A percentile compares a stretch with the other conserved stretches of the same genome.
Conservation (phyloP, 1,140 invertebrate species). For the Brachionus paranguensis region DNA sequence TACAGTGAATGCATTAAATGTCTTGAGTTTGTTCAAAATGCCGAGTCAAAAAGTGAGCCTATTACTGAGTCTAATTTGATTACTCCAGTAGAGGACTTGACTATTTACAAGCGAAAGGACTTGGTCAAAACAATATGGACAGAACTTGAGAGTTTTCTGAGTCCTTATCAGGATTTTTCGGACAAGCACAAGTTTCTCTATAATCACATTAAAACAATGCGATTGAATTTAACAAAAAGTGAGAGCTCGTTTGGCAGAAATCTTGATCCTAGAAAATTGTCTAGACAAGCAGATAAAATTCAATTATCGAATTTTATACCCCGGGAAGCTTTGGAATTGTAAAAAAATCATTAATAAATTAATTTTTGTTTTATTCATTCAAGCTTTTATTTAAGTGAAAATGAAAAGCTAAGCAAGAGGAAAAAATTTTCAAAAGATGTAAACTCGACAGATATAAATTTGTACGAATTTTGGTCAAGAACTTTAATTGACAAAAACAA, state of each 20-base stretch:
- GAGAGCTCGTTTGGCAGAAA: neutral
- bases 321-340: conserved; percentile 10
- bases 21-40: conserved; percentile 20
- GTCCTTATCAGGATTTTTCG: conserved; percentile 21
- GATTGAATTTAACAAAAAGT: neutral
- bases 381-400: conserved; percentile 2
- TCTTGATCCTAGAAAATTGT: neutral
- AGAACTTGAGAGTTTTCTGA: neutral
- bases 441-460: neutral
- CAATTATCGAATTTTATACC: neutral
- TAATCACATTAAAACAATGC: conserved; percentile 11
- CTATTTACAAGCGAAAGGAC: conserved; percentile 9
- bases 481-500: neutral
- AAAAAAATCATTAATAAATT: neutral
- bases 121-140: conserved; percentile 10
- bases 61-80: neutral
- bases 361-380: neutral
- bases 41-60: conserved; percentile 10
- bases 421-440: conserved; percentile 28
- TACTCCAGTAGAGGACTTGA: neutral
- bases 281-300: neutral
- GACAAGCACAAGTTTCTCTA: conserved; percentile 28
- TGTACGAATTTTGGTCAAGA: conserved; percentile 21
- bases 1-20: conserved; percentile 37
- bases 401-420: conserved; percentile 12